Percentiles rank a stretch among this genome's conserved stretches.
Evolutionary conservation across 2,888 invertebrate genomes (phyloP).

Genomic region (Latrodectus hesperus): DNA sequence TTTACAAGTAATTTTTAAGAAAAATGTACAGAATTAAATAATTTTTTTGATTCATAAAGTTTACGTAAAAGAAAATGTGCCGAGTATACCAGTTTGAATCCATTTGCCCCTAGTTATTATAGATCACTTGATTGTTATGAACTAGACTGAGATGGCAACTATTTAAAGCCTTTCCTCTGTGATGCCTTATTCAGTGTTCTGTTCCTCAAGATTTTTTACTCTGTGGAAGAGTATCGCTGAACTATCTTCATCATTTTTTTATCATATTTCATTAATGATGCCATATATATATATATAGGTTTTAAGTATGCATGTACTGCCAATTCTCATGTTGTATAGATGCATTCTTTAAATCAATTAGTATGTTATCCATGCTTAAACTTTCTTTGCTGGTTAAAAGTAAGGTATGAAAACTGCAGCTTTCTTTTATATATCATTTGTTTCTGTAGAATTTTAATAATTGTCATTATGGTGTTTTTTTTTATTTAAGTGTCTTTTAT

Average conservation of each 20-base stretch:
- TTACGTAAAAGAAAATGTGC: no score
- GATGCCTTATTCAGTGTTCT: constrained; percentile 66
- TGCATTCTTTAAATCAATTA: constrained; percentile 32
- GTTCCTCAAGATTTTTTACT: constrained; percentile 13
- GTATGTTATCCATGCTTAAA: constrained; percentile 11
- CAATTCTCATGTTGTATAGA: constrained; percentile 58
- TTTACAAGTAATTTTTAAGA: neutral
- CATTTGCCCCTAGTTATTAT: neutral
- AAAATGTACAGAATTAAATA: neutral
- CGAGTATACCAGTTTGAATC: neutral
- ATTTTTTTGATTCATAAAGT: neutral
- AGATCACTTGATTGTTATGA: neutral
- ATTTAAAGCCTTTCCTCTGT: constrained; percentile 61
- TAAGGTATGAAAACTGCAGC: constrained; percentile 24
- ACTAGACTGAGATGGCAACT: constrained; percentile 43
- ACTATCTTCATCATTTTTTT: constrained; percentile 57
- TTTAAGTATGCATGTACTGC: constrained; percentile 58
- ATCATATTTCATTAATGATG: constrained; percentile 57
- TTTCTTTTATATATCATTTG: constrained; percentile 31
- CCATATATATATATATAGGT: constrained; percentile 51
- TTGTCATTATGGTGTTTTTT: constrained; percentile 9
- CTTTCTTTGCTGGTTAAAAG: constrained; percentile 1
- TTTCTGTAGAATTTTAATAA: constrained; percentile 11
- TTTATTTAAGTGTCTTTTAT: constrained; percentile 9
- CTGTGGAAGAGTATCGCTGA: constrained; percentile 14